phyloP scores from a whole-genome alignment of 1,140 invertebrate species.

The Sarcophaga bullata region DNA sequence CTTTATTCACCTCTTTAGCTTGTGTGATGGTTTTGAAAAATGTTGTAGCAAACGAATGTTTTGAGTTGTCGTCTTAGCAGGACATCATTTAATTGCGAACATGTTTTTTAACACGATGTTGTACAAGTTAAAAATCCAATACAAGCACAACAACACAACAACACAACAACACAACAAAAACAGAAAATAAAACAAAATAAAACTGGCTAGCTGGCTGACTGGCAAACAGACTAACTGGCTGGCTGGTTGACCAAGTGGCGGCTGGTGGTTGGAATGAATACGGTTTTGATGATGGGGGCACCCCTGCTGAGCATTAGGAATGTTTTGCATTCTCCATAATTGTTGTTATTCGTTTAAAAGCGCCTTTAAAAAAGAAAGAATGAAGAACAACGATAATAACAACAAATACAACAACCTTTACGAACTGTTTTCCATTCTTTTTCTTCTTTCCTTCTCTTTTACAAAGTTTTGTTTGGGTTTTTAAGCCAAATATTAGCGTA shows the following conservation, averaged over 20 bases:
- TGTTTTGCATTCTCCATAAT: background rate
- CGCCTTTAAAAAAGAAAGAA: too few species aligned
- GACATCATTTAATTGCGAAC: slow-evolving; percentile 66
- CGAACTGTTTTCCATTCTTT: too few species aligned
- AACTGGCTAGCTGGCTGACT: background rate
- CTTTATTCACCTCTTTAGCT: background rate
- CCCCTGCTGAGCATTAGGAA: slow-evolving; percentile 15
- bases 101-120: slow-evolving; percentile 66
- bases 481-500: too few species aligned
- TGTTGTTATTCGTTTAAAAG: too few species aligned
- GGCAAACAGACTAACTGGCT: background rate
- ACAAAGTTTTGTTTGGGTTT: too few species aligned
- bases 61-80: slow-evolving; percentile 54
- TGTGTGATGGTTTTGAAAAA: background rate
- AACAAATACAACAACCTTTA: background rate
- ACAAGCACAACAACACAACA: background rate
- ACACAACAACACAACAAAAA: background rate
- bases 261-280: background rate
- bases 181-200: too few species aligned
- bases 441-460: too few species aligned
- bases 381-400: too few species aligned
- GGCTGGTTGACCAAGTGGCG: background rate
- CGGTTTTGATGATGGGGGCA: background rate
- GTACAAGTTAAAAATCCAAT: slow-evolving; percentile 48
- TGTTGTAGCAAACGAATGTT: slow-evolving; percentile 49